Evolutionary conservation across 2,113 vertebrate genomes (phyloP), one percentile per base, ranked within the genome.

Genomic region (Carassius auratus): DNA sequence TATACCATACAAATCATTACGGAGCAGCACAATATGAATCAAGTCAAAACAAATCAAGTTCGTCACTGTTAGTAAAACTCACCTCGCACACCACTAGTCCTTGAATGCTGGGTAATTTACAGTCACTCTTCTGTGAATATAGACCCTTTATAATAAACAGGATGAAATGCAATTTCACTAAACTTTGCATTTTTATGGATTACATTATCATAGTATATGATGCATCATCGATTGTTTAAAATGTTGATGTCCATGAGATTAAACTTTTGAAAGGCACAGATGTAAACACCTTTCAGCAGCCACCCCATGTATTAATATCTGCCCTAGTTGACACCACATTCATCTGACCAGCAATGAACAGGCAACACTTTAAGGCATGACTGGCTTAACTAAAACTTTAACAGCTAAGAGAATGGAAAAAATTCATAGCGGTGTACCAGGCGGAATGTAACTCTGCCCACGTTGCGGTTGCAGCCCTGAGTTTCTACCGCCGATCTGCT

Each of bases 311-410:
- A 2, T 84, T 88, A 23, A 3, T 88, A 30, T 88, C 30, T 59
- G 85, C 87, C 87, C 84, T 81, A 33, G 61, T 42, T 82, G 87
- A 88, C 87, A 66, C 87, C 87, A 64, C 85, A 81, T 84, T 62
- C 87, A 86, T 81, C 61, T 23, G 68, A 36, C 0, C 4, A 23
- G 57, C 38, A 81, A 84, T 76, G 87, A 82, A 86, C 36, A 68
- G 87, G 87, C 52, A 88, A 88, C 87, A 88, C 78, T 66, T 30
- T 45, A 81, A 81, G 78, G 78, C 61, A 81, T 45, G n/a, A n/a
- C n/a, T 45, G 19, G 38, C 13, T 69, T 52, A 8, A 57, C 15
- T 57, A 19, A 19, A 57, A 57, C 55, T 21, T 21, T 21, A 59
- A 2, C 55, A 19, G 15, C 7, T 19, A 61, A 61, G 21, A n/a